These are phyloP conservation scores for Mormyrus proboscirostris DNA, from an alignment of 2,797 vertebrate genomes.

Conservation along the genomic window DNA sequence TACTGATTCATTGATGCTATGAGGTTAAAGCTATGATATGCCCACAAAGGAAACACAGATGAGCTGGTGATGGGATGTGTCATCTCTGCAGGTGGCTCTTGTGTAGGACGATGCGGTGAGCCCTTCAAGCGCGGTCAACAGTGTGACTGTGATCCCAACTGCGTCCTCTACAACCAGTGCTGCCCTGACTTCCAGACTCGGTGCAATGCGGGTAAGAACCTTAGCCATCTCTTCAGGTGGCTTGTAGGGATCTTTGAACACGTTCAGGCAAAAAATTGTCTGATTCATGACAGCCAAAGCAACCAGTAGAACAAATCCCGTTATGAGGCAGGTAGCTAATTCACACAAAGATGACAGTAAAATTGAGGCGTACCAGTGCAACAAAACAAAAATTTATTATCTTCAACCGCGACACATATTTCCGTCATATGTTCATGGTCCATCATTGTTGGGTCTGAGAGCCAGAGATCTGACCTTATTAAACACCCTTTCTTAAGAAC, in stretches of 20 bases:
- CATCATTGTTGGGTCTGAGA: not conserved
- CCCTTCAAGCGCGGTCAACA: slow-evolving; percentile 63
- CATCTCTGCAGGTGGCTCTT: slow-evolving; percentile 64
- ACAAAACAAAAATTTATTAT: not conserved
- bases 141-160: slow-evolving; percentile 76
- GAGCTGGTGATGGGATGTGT: not conserved
- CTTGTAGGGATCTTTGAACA: not conserved
- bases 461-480: not conserved
- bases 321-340: not conserved
- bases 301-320: not conserved
- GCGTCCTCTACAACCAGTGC: slow-evolving; percentile 67
- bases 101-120: slow-evolving; percentile 77
- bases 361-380: slow-evolving; percentile 20
- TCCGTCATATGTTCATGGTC: not conserved
- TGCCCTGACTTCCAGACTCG: slow-evolving; percentile 65
- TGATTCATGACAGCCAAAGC: not conserved
- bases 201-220: slow-evolving; percentile 64
- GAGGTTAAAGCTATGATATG: not conserved
- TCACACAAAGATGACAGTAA: slow-evolving; percentile 19
- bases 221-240: not conserved
- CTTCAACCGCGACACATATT: not conserved
- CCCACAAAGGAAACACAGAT: not conserved
- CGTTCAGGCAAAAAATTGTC: not conserved
- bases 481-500: not conserved
- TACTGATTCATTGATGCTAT: not conserved